Evolutionary conservation across 1,140 invertebrate genomes (phyloP).

Genomic region (Onthophagus taurus): DNA sequence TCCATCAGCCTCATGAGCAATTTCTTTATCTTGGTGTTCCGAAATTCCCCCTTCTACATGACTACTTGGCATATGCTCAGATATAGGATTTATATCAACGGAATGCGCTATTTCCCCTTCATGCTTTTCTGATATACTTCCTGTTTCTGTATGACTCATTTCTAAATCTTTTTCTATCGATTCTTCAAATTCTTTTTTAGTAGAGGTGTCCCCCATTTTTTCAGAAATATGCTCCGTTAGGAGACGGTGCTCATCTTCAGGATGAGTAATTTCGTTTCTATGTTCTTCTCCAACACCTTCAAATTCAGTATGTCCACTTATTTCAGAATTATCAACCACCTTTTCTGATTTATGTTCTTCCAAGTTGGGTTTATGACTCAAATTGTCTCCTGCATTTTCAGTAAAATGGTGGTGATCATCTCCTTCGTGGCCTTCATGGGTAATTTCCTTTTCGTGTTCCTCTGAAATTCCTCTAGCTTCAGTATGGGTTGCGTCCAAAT

Average conservation of each 20-base stretch:
- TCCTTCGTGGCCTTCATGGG: background rate
- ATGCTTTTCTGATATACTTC: no score
- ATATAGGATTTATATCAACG: background rate
- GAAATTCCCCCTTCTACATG: no score
- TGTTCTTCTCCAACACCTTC: background rate
- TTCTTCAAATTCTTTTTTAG: no score
- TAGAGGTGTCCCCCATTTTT: background rate
- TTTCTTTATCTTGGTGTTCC: no score
- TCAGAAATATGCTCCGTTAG: background rate
- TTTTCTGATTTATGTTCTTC: background rate
- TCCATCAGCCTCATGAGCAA: no score
- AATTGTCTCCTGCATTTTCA: no score
- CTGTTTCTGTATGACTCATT: no score
- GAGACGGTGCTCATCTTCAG: background rate
- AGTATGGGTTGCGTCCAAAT: background rate
- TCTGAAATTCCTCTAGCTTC: background rate
- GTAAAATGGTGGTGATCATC: no score
- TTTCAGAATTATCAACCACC: background rate
- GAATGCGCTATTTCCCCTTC: background rate
- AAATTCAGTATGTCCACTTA: background rate
- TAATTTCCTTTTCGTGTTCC: background rate
- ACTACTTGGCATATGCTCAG: no score
- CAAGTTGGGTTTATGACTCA: no score
- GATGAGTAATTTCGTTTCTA: background rate
- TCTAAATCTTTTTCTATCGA: no score